A percentile compares a stretch with the other conserved stretches of the same genome.
phyloP scores from a whole-genome alignment of 2,113 vertebrate genomes.

The Micronisus gabar region DNA sequence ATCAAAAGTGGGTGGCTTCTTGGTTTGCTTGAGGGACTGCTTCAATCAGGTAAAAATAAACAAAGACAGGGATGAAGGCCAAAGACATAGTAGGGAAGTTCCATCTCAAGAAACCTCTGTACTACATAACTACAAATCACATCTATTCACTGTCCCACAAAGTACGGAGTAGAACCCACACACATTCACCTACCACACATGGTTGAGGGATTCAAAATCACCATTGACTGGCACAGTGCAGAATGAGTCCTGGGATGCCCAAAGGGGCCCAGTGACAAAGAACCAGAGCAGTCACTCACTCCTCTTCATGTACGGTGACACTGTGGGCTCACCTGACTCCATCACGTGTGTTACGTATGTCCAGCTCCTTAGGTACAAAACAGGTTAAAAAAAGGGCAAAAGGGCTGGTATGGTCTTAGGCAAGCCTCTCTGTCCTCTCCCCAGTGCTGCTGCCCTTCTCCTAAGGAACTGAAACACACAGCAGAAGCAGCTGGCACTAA shows the following conservation, averaged over 20 bases:
- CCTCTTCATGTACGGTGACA: not conserved
- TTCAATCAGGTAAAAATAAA: not conserved
- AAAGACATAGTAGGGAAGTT: not conserved
- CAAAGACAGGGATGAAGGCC: not conserved
- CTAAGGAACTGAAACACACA: not conserved
- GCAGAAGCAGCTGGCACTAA: not conserved
- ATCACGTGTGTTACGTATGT: accelerated
- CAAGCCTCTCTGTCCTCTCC: not conserved
- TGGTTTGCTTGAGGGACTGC: not conserved
- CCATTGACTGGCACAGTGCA: not conserved
- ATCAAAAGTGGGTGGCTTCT: not conserved
- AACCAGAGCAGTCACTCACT: not conserved
- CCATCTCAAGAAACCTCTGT: not conserved
- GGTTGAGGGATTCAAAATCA: not conserved
- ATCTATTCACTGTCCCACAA: not conserved
- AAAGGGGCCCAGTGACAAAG: not conserved
- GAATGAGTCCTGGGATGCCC: not conserved
- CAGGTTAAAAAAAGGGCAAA: not conserved
- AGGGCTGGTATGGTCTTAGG: not conserved
- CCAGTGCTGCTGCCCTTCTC: not conserved
- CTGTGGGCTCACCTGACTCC: not conserved
- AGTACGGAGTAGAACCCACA: not conserved
- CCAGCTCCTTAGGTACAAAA: not conserved
- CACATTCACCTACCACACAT: not conserved
- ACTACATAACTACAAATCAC: not conserved